A percentile compares a stretch with the other conserved stretches of the same genome.
Evolutionary conservation across 1,140 invertebrate species (phyloP).

Genomic region (Teleogryllus occipitalis): DNA sequence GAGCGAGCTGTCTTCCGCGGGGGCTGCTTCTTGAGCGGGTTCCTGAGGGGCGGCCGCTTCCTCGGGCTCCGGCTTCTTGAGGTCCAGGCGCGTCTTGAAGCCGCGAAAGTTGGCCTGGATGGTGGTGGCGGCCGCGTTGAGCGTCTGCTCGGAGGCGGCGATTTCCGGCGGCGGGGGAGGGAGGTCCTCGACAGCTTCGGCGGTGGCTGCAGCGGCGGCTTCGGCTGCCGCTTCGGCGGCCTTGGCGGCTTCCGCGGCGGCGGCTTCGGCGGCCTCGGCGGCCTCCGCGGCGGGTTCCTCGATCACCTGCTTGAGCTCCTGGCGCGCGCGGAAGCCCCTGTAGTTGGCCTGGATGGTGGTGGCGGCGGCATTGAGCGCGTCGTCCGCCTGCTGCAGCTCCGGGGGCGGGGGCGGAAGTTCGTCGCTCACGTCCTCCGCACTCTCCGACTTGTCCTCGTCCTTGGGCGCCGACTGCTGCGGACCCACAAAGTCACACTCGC

Average conservation of each 20-base stretch:
- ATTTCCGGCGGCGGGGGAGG: neutral
- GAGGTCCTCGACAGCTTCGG: neutral
- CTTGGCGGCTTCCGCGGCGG: conserved; percentile 24
- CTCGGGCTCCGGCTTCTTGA: conserved; percentile 20
- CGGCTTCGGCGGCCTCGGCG: conserved; percentile 27
- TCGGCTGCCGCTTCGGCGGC: neutral
- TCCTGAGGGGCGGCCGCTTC: conserved; percentile 16
- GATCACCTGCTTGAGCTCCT: conserved; percentile 28
- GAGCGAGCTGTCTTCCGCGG: conserved; percentile 13
- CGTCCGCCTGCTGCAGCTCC: neutral
- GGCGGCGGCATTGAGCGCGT: conserved; percentile 33
- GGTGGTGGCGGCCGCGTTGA: conserved; percentile 24
- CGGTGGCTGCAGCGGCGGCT: neutral
- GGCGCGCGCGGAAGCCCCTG: conserved; percentile 35
- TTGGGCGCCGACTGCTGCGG: neutral
- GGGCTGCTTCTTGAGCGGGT: conserved; percentile 11
- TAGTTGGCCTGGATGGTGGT: conserved; percentile 42
- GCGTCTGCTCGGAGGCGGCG: neutral
- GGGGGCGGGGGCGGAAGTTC: neutral
- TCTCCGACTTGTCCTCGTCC: neutral
- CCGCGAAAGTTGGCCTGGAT: conserved; percentile 28
- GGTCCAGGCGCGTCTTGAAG: conserved; percentile 23
- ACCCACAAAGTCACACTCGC: neutral
- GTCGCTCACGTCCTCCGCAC: conserved; percentile 10
- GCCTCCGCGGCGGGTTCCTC: conserved; percentile 25